phyloP scores from a whole-genome alignment of 2,888 invertebrate species.

The Lasius platythorax region DNA sequence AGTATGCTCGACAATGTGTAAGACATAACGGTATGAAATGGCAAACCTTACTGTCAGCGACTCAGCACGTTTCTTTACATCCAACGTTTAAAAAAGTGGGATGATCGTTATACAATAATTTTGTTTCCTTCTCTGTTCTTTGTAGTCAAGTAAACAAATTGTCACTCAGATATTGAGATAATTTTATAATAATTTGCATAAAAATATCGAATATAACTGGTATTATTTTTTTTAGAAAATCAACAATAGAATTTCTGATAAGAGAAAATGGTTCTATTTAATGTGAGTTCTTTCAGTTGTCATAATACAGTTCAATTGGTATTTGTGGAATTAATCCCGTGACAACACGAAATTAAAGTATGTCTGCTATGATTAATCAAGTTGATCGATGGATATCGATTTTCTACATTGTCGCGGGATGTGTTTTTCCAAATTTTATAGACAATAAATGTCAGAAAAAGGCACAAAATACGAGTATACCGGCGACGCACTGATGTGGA shows the following conservation, averaged over 20 bases:
- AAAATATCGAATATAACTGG: neutral
- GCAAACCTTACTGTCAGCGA: neutral
- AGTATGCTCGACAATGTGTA: slow-evolving; percentile 14
- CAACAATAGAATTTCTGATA: neutral
- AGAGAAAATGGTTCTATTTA: neutral
- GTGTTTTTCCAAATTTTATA: slow-evolving; percentile 31
- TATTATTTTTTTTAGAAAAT: neutral
- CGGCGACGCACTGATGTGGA: slow-evolving; percentile 7
- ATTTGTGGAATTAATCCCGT: neutral
- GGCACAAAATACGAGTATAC: slow-evolving; percentile 19
- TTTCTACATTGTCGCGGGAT: slow-evolving; percentile 6
- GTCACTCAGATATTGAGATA: neutral
- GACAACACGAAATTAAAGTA: neutral
- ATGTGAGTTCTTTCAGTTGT: neutral
- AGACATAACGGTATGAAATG: neutral
- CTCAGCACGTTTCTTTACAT: neutral
- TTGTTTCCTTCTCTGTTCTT: neutral
- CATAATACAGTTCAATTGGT: neutral
- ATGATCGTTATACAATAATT: neutral
- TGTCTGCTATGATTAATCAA: slow-evolving; percentile 13
- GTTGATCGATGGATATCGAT: slow-evolving; percentile 1
- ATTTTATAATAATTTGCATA: neutral
- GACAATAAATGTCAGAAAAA: slow-evolving; percentile 30
- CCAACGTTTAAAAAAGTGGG: neutral
- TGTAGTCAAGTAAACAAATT: neutral